Conservation (phyloP, 2,888 invertebrate species). For the Agonum fuliginosum region DNA sequence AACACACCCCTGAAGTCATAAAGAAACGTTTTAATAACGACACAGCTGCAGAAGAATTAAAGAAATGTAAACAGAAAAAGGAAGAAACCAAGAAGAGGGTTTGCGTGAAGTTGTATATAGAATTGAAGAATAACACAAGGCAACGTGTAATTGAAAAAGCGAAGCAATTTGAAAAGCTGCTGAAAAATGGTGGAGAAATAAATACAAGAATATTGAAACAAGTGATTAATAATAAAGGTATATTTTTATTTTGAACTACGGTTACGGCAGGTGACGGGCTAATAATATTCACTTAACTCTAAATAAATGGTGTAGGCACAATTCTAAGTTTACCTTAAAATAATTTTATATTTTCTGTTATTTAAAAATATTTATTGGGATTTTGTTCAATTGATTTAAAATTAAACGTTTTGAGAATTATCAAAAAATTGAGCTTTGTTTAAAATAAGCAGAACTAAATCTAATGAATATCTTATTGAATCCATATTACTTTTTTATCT, state of each 20-base stretch:
- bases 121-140: conserved; percentile 3
- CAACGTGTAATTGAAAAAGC: conserved; percentile 44
- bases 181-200: not conserved
- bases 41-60: not conserved
- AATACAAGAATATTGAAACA: not conserved
- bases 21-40: conserved; percentile 4
- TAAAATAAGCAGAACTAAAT: too few relatives aligned
- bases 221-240: conserved; percentile 23
- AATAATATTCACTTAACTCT: not conserved
- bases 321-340: too few relatives aligned
- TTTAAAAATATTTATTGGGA: too few relatives aligned
- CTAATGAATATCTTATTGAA: too few relatives aligned
- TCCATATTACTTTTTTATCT: too few relatives aligned
- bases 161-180: conserved; percentile 40
- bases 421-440: too few relatives aligned
- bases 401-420: too few relatives aligned
- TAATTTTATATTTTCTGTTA: too few relatives aligned
- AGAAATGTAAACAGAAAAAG: not conserved
- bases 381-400: too few relatives aligned
- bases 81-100: conserved; percentile 7
- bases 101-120: conserved; percentile 16
- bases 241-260: not conserved
- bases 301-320: too few relatives aligned
- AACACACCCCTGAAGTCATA: conserved; percentile 8
- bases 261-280: not conserved